Conservation (phyloP, 2,888 invertebrate species). For the Alviniconcha strummeri region DNA sequence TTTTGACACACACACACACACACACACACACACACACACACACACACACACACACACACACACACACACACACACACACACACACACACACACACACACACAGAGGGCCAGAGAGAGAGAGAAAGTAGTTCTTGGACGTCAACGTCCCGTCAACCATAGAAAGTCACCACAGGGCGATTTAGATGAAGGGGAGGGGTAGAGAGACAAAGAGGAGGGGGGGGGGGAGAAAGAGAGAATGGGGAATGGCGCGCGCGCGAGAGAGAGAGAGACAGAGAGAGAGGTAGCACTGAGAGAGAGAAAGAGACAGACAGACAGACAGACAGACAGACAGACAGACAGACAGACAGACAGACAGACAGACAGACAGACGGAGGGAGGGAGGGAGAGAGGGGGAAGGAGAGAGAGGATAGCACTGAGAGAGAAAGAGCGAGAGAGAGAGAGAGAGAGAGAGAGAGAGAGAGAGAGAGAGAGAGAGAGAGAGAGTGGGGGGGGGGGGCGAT, state of each 20-base stretch:
- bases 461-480: too few species aligned
- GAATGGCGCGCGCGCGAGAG: too few species aligned
- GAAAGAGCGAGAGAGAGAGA: neutral
- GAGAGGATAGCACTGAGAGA: too few species aligned
- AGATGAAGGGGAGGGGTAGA: neutral
- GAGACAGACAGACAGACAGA: too few species aligned
- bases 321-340: constrained; percentile 7
- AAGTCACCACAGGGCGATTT: neutral
- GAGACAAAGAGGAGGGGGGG: too few species aligned
- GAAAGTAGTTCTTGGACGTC: neutral
- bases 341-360: neutral
- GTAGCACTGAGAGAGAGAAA: neutral
- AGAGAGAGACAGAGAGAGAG: too few species aligned
- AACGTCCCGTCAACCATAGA: neutral
- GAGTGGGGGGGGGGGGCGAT: too few species aligned
- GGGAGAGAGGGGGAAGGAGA: too few species aligned
- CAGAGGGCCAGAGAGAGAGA: neutral
- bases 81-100: constrained; percentile 1
- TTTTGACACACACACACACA: too few species aligned
- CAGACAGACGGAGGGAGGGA: neutral
- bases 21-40: neutral
- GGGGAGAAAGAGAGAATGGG: neutral
- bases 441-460: too few species aligned
- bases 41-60: neutral
- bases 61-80: too few species aligned